These are phyloP conservation scores for Euphonia xanthogaster DNA, from an alignment of 2,797 vertebrate genomes.

Conservation along the genomic window DNA sequence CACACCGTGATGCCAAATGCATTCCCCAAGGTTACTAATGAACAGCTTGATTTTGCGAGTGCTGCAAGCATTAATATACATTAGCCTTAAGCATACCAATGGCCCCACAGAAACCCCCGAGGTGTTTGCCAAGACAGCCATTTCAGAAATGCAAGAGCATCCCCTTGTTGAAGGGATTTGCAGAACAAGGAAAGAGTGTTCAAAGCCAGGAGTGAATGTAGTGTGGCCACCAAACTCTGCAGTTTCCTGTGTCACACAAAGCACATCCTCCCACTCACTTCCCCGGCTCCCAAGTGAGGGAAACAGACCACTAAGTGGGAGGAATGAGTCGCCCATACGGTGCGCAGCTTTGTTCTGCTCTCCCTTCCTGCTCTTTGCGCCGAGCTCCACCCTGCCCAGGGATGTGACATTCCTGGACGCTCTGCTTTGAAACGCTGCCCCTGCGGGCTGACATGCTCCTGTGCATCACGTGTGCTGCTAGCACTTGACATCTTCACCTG, in stretches of 20 bases:
- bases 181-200: rapidly evolving
- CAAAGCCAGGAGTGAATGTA: neutral
- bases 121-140: neutral
- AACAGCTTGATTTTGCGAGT: neutral
- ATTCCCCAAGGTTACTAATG: neutral
- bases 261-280: neutral
- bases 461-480: rapidly evolving
- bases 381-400: rapidly evolving
- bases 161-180: neutral
- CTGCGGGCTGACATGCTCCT: rapidly evolving
- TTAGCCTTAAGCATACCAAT: neutral
- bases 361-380: neutral
- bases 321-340: neutral
- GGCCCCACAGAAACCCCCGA: neutral
- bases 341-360: neutral
- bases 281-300: rapidly evolving
- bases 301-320: neutral
- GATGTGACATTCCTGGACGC: neutral
- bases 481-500: neutral
- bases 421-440: neutral
- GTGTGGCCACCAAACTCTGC: neutral
- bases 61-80: neutral
- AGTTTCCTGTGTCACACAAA: neutral
- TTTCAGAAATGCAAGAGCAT: neutral
- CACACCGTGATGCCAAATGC: neutral